Base-by-base conservation (phyloP, 2,113 vertebrate genomes). In the human region DNA sequence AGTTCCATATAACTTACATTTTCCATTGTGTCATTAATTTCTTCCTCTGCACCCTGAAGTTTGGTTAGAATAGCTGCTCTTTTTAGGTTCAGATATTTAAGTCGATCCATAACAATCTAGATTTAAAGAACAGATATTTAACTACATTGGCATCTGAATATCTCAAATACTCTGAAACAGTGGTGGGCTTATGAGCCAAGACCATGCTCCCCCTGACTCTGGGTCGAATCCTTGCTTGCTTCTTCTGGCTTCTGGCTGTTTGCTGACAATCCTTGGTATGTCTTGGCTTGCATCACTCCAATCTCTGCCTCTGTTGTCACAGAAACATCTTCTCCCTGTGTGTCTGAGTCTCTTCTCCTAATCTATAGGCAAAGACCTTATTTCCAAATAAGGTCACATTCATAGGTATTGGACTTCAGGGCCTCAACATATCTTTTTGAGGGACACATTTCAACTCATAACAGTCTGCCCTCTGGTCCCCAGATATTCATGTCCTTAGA, bases 61-160 rank as follows among this genome's bases (percentile, higher is more conserved):
- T 96, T 99, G 84, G 99, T 98, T 80, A 99, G 96, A 97, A 99
- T 73, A 64, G 99, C 98, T 80, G 98, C 98, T 89, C 89, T 98
- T 94, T 66, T 98, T 95, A 99, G 68, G n/a, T 99, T 99, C 98
- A 99, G 99, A 96, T 97, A 98, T 22, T 99, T 99, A 97, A 99
- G 99, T n/a, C 96, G 99, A 4, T 97, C 96, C 94, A 99, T 94
- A 45, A 99, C 99, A 50, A 96, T 98, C 99, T 99, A 97, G 87
- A 98, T 68, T 48, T 59, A 98, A 96, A 98, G 79, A 98, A 95
- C 30, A 96, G 68, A 32, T 27, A 75, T 85, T 93, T 96, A 59
- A 97, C 75, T 96, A 64, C 73, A 40, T 50, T 76, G 81, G 7
- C 55, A 96, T 84, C 75, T 70, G 92, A 94, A 86, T 68, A 50